Evolutionary conservation across 2,113 vertebrate species (phyloP), one percentile per base, ranked within the genome.

Genomic region (Steatornis caripensis): DNA sequence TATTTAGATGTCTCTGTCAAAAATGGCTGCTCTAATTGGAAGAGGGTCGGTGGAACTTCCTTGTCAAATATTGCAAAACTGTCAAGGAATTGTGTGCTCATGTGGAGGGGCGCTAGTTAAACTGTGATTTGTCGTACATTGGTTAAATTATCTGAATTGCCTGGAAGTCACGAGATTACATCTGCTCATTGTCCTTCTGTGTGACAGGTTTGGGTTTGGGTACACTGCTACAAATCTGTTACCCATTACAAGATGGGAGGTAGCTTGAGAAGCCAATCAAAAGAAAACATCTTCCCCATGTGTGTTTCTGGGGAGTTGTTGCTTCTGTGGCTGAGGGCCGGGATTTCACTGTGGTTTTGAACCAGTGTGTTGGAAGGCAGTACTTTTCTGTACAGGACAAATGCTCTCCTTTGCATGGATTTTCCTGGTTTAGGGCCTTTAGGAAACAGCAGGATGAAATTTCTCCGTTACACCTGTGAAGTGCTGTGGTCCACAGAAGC

Each of bases 401-500:
- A 11, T 18, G 7, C 15, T 37, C 34, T 26, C 34, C 21, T 69
- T 66, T 45, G 49, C 12, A 1, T 15, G 68, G 54, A 6, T 64
- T 43, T 46, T 15, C 2, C 36, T 39, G 45, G 11, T 45, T 11
- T 0, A 7, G n/a, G 17, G 49, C 54, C 13, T 27, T 48, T 36
- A 30, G 55, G 79, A 69, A 48, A 37, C 11, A 53, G 64, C 36
- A 53, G 77, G 29, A 5, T 87, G 1, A 32, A 51, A 36, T 48
- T 51, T 21, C 20, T 19, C 22, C 61, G n/a, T n/a, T 26, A 3
- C 0, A 5, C 1, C 0, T 4, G 5, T 30, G 23, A n/a, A 12
- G 37, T 53, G 27, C 20, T 88, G 69, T 51, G 79, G 37, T 32
- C n/a, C 29, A 0, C 24, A 41, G 45, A 11, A 60, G 41, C 6